Evolutionary conservation across 2,888 invertebrate species (phyloP), one percentile per base, ranked within the genome.

Genomic region (Xestobium rufovillosum): DNA sequence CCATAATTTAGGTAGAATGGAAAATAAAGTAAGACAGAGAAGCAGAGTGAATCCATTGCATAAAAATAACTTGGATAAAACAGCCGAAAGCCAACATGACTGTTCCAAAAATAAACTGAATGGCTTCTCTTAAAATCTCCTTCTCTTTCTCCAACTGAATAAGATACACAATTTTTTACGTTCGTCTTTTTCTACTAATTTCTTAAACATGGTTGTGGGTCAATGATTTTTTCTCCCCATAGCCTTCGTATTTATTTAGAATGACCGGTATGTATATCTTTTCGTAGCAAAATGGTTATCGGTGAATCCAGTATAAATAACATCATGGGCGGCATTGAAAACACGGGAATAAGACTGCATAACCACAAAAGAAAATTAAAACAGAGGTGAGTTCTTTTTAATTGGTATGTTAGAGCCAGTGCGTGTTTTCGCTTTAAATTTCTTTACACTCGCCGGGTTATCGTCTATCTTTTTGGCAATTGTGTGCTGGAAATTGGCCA

Each of bases 261-360:
- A n/a, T n/a, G n/a, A n/a, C n/a, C n/a, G n/a, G n/a, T n/a, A n/a
- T n/a, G n/a, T 4, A 9, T 10, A 9, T 14, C 14, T 30, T 38
- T 31, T 50, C 50, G 28, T 36, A 53, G 52, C 65, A 75, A 76
- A 70, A 89, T 89, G 88, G 89, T 88, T 62, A 83, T 90, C 63
- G 84, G 83, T 57, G 86, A 86, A 53, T 76, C 77, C 50, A 76
- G 72, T 65, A 79, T 85, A 64, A 84, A 86, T 72, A 83, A 82
- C 63, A 90, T 90, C 59, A 84, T 89, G 86, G 86, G 89, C 56
- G 88, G 89, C 54, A 85, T 90, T 68, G 85, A 86, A 70, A 87
- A 85, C 68, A 86, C 89, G 27, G 88, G 86, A 36, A 86, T 90
- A 53, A 80, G 86, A 51, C 80, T 90, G 65, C 89, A 90, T 69